Percentiles rank a stretch among this genome's conserved stretches.
These are phyloP conservation scores for Pherbina coryleti DNA, from an alignment of 2,888 invertebrate genomes.

Conservation along the genomic window DNA sequence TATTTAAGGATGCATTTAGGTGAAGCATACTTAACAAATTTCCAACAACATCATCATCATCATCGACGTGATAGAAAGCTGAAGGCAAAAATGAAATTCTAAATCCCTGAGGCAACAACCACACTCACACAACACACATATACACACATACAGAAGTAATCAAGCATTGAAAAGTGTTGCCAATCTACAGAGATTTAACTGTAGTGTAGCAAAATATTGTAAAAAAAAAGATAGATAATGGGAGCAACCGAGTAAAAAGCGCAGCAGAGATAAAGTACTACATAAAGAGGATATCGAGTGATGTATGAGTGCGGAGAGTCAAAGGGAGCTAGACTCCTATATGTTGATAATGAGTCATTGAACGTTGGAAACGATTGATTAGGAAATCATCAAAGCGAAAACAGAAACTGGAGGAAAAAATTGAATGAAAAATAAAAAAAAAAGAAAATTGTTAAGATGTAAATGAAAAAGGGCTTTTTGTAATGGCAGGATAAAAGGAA, in stretches of 20 bases:
- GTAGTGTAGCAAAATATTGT: no score
- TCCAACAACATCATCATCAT: background rate
- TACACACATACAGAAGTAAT: constrained; percentile 8
- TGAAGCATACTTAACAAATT: constrained; percentile 25
- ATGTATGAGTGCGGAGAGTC: background rate
- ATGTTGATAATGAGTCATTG: constrained; percentile 1
- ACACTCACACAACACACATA: background rate
- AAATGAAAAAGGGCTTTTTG: background rate
- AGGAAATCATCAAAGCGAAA: constrained; percentile 10
- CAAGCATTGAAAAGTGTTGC: constrained; percentile 1
- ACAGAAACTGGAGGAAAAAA: background rate
- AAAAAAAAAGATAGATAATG: background rate
- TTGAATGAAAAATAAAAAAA: no score
- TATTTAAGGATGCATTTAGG: constrained; percentile 22
- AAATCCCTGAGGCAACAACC: constrained; percentile 1
- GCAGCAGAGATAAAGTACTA: constrained; percentile 1
- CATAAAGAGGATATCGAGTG: background rate
- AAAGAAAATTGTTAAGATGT: background rate
- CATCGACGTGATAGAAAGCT: background rate
- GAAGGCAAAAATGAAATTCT: background rate
- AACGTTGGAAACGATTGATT: constrained; percentile 9
- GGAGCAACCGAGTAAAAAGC: constrained; percentile 3
- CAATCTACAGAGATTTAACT: background rate
- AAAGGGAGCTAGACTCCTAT: background rate
- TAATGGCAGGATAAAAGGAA: background rate